These are phyloP conservation scores for Pterocles gutturalis DNA, from an alignment of 2,113 vertebrate genomes.

Conservation along the genomic window DNA sequence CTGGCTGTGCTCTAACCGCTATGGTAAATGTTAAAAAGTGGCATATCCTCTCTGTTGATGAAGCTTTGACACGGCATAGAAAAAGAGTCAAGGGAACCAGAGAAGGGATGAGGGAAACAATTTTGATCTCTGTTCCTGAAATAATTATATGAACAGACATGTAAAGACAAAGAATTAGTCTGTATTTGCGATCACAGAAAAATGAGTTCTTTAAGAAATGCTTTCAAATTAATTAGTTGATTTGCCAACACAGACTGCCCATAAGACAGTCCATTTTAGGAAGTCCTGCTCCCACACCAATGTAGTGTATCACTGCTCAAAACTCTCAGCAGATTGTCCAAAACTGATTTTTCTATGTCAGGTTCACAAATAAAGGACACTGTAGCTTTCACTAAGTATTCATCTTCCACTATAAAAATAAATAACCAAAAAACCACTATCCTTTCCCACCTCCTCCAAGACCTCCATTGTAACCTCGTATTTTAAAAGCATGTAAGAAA, in stretches of 20 bases:
- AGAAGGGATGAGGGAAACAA: background rate
- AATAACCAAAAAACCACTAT: background rate
- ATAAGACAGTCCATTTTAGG: background rate
- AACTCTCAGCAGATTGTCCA: background rate
- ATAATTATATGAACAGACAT: background rate
- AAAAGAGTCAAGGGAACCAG: background rate
- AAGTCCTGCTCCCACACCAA: background rate
- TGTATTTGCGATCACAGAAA: background rate
- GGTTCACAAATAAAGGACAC: background rate
- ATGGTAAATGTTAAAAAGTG: background rate
- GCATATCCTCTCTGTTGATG: background rate
- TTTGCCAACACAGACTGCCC: background rate
- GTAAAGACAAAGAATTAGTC: background rate
- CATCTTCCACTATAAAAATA: background rate
- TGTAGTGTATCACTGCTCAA: background rate
- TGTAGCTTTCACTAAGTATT: background rate
- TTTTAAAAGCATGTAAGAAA: background rate
- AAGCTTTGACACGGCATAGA: background rate
- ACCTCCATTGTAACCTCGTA: background rate
- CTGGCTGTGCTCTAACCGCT: background rate
- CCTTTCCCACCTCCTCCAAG: background rate
- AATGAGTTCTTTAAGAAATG: background rate
- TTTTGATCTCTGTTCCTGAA: background rate
- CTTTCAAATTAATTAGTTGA: background rate
- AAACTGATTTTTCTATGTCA: background rate